phyloP scores from a whole-genome alignment of 2,888 invertebrate species.

The Eretmocerus hayati region DNA sequence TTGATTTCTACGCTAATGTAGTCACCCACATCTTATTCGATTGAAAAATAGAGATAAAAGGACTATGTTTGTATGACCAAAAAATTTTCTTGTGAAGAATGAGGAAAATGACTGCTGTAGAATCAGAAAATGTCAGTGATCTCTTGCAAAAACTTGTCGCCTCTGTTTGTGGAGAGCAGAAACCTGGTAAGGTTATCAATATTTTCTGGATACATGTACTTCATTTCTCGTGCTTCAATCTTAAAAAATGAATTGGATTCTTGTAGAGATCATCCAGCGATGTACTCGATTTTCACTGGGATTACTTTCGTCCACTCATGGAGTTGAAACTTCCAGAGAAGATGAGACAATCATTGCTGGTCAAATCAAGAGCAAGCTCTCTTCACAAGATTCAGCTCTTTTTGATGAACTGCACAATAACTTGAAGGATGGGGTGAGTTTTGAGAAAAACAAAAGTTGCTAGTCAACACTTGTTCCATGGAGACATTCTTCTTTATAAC shows the following conservation, averaged over 20 bases:
- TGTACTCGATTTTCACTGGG: conserved; percentile 38
- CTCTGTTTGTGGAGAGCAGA: conserved; percentile 42
- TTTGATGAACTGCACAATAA: conserved; percentile 42
- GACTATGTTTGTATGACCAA: no score
- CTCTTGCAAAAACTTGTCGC: conserved; percentile 40
- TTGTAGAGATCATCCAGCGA: conserved; percentile 34
- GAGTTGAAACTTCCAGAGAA: conserved; percentile 35
- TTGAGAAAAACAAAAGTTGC: no score
- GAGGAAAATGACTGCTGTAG: conserved; percentile 33
- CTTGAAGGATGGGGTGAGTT: conserved; percentile 38
- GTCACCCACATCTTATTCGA: no score
- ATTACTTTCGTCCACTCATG: conserved; percentile 38
- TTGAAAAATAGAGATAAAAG: no score
- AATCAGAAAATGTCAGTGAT: conserved; percentile 40
- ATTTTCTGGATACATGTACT: neutral
- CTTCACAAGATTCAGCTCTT: conserved; percentile 31
- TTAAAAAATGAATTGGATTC: neutral
- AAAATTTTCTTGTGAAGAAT: no score
- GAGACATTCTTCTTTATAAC: conserved; percentile 3
- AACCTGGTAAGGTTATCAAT: conserved; percentile 35
- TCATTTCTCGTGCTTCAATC: neutral
- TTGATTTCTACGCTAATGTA: no score
- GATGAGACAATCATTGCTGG: conserved; percentile 38
- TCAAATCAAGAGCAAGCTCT: conserved; percentile 39
- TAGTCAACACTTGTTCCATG: neutral